These are phyloP conservation scores for Calephelis virginiensis DNA, from an alignment of 1,140 invertebrate genomes.

Conservation along the genomic window DNA sequence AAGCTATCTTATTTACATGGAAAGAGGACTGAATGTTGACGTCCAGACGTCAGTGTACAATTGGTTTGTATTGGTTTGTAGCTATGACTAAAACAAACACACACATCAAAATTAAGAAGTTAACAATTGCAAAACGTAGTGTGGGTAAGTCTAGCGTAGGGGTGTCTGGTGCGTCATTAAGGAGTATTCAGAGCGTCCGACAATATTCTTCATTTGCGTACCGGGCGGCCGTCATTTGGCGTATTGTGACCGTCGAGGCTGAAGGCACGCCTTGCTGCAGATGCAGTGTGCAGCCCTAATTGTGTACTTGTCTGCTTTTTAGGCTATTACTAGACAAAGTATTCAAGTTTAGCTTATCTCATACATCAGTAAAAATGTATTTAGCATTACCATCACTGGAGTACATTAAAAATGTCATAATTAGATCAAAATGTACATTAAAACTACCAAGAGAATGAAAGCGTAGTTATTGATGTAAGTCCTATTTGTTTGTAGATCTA, in stretches of 20 bases:
- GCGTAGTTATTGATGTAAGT: too few species aligned
- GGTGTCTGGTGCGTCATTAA: conserved; percentile 59
- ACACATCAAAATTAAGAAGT: conserved; percentile 40
- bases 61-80: too few species aligned
- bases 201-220: conserved; percentile 77
- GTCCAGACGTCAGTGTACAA: too few species aligned
- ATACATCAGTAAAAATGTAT: neutral
- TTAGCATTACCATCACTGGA: too few species aligned
- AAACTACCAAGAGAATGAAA: too few species aligned
- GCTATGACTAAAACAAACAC: neutral
- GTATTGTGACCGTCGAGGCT: conserved; percentile 56
- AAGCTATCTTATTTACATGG: too few species aligned
- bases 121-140: conserved; percentile 57
- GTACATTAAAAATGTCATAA: too few species aligned
- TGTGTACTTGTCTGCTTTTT: conserved; percentile 63
- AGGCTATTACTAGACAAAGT: conserved; percentile 1
- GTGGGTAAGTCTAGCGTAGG: conserved; percentile 48
- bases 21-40: too few species aligned
- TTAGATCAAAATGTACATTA: too few species aligned
- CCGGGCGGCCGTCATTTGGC: conserved; percentile 65
- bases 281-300: conserved; percentile 63
- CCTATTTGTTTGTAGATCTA: too few species aligned
- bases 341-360: neutral
- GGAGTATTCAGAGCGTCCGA: conserved; percentile 69
- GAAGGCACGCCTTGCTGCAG: conserved; percentile 48